Evolutionary conservation across 2,113 vertebrate genomes (phyloP).

Genomic region (Silurus meridionalis): DNA sequence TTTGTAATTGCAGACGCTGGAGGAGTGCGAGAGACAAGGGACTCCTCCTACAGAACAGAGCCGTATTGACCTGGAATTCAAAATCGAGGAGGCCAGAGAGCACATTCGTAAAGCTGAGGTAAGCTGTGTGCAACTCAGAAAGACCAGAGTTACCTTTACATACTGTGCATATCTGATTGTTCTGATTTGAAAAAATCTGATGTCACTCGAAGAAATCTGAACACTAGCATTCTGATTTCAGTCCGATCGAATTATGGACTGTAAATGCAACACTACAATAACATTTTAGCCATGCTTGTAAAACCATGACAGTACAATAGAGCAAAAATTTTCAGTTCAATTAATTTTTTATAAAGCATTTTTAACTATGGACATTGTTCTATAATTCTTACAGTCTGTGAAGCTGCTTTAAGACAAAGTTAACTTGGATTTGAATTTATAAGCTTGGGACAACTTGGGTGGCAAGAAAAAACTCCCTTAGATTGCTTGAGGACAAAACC

Average conservation of each 20-base stretch:
- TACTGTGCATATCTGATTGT: no score
- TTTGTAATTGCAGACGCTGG: constrained; percentile 76
- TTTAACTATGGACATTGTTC: no score
- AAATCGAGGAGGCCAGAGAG: constrained; percentile 92
- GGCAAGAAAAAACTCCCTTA: no score
- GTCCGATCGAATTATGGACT: background rate
- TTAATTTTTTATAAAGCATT: no score
- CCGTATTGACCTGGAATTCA: constrained; percentile 88
- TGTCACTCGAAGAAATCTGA: background rate
- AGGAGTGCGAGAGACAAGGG: constrained; percentile 88
- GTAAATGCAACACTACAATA: background rate
- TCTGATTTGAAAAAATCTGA: background rate
- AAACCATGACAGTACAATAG: background rate
- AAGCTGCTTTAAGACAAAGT: no score
- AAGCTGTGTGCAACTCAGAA: constrained; percentile 30
- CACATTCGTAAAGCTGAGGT: constrained; percentile 96
- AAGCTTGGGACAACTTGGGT: no score
- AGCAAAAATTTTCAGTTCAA: background rate
- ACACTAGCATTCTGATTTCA: background rate
- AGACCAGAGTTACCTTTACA: no score
- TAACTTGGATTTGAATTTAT: no score
- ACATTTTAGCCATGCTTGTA: background rate
- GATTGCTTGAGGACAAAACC: no score
- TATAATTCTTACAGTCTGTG: no score
- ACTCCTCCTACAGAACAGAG: constrained; percentile 83